phyloP scores from a whole-genome alignment of 2,888 invertebrate genomes.

The Venustoraphidia nigricollis region DNA sequence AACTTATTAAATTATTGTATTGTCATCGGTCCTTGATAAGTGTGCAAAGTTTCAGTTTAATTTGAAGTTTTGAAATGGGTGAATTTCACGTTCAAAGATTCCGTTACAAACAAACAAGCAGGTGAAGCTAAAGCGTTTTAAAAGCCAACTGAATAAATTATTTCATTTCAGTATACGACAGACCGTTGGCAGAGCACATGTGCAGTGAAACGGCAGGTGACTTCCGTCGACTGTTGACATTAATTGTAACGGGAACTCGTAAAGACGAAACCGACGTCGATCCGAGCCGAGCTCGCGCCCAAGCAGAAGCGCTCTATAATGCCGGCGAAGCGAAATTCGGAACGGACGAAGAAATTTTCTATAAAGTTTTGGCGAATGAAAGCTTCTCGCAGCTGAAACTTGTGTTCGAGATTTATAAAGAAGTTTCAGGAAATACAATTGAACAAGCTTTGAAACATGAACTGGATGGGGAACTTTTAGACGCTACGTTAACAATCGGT shows the following conservation, averaged over 20 bases:
- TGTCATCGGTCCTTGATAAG: too few relatives aligned
- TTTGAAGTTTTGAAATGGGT: too few relatives aligned
- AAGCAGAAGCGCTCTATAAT: slow-evolving; percentile 51
- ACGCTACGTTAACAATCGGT: slow-evolving; percentile 57
- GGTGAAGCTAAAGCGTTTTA: too few relatives aligned
- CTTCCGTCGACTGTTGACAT: slow-evolving; percentile 58
- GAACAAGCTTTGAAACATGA: slow-evolving; percentile 56
- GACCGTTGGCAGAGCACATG: slow-evolving; percentile 56
- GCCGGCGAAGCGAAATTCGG: slow-evolving; percentile 58
- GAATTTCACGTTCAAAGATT: too few relatives aligned
- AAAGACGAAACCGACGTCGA: slow-evolving; percentile 46
- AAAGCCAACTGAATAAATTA: too few relatives aligned
- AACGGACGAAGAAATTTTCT: slow-evolving; percentile 59
- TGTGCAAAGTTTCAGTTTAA: too few relatives aligned
- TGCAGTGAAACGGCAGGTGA: slow-evolving; percentile 65
- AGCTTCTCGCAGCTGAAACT: slow-evolving; percentile 54
- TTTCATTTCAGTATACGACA: slow-evolving; percentile 40
- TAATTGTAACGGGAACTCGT: slow-evolving; percentile 53
- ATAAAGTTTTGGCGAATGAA: slow-evolving; percentile 54
- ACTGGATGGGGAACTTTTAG: slow-evolving; percentile 47
- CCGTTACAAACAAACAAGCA: too few relatives aligned
- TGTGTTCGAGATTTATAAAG: slow-evolving; percentile 59
- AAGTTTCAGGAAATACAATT: slow-evolving; percentile 53
- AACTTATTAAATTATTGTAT: too few relatives aligned
- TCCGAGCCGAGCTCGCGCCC: slow-evolving; percentile 47